Conservation (phyloP, 2,888 invertebrate genomes). For the Furcula furcula region DNA sequence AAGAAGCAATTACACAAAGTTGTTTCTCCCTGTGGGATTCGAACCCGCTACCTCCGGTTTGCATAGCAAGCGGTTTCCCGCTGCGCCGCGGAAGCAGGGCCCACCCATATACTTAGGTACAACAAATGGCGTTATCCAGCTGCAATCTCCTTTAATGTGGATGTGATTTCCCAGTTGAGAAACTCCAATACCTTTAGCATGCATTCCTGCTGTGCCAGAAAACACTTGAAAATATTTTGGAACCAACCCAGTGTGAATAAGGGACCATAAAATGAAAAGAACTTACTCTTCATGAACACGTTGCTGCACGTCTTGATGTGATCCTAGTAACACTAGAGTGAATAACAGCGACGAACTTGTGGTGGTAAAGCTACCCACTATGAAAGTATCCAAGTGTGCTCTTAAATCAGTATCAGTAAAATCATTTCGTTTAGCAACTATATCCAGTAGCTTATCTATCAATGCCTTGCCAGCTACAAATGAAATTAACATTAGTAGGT, state of each 20-base stretch:
- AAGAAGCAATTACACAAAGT: too few relatives aligned
- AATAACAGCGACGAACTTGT: conserved; percentile 2
- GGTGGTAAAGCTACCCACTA: conserved; percentile 7
- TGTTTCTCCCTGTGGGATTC: too few relatives aligned
- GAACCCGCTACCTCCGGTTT: too few relatives aligned
- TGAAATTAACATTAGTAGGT: not conserved
- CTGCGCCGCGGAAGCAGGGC: too few relatives aligned
- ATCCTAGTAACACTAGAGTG: conserved; percentile 4
- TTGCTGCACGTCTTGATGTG: conserved; percentile 7
- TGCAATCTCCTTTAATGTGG: not conserved
- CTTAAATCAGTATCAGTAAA: not conserved
- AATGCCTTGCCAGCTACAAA: not conserved
- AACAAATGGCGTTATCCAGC: too few relatives aligned
- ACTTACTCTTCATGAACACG: conserved; percentile 10
- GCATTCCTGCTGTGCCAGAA: too few relatives aligned
- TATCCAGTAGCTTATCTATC: not conserved
- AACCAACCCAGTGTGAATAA: not conserved
- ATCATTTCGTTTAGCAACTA: not conserved
- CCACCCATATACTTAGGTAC: too few relatives aligned
- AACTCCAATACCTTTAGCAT: too few relatives aligned
- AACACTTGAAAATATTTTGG: too few relatives aligned
- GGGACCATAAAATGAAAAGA: not conserved
- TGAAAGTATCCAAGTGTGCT: conserved; percentile 5
- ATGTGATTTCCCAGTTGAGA: too few relatives aligned
- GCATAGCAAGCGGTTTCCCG: too few relatives aligned